Evolutionary conservation across 2,113 vertebrate genomes (phyloP), one percentile per base, ranked within the genome.

Genomic region (Phalacrocorax aristotelis): DNA sequence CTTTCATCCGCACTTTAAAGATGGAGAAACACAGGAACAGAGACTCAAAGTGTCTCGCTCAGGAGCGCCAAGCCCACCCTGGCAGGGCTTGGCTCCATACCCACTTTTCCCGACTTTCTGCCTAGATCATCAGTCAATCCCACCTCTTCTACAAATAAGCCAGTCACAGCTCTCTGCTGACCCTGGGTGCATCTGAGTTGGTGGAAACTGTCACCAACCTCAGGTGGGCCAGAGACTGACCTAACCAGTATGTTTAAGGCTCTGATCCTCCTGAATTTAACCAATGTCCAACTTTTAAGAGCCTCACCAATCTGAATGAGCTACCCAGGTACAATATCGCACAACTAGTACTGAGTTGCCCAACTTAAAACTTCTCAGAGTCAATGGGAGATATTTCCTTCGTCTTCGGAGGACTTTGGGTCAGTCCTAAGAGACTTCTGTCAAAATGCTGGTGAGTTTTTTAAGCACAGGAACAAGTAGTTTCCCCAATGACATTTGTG

Each of bases 31-130:
- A 7, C 32, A 69, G 66, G 52, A 42, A 40, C 8, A 51, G 8
- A 5, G 26, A 46, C 15, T 1, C 40, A 38, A 34, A 48, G 3
- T 8, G 38, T 20, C 60, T 44, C 61, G 30, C 44, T 19, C 13
- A 34, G 81, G 34, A 57, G 9, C 38, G 27, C 46, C 2, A 15
- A 40, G 19, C 52, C 38, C 42, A 4, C 32, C 18, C 4, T 2
- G 1, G 11, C 27, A 62, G 23, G 9, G 18, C 15, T 44, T 8
- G 70, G 34, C 71, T 52, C n/a, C 6, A 1, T 1, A 16, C 1
- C 15, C 38, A 10, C 1, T 0, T 32, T 60, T 64, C 54, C 48
- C 29, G 1, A 10, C 16, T 17, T 4, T 20, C 17, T 83, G 34
- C 40, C 27, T 19, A 32, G 64, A 51, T 3, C 15, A 16, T 18